phyloP scores from a whole-genome alignment of 2,797 vertebrate genomes.

The Megaceryle alcyon region DNA sequence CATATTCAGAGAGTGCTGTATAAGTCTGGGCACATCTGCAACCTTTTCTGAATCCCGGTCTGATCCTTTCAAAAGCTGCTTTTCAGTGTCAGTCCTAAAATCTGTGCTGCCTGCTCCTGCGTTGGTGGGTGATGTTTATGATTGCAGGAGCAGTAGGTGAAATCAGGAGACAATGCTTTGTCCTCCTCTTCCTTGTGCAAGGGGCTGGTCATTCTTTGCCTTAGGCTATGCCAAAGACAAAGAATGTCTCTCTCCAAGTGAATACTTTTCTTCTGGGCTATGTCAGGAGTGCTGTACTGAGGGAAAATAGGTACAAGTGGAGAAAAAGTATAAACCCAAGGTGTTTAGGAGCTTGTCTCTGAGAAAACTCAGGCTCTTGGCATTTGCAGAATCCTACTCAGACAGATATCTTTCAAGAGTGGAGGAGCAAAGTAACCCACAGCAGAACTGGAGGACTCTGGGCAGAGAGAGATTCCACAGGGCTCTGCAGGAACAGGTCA shows the following conservation, averaged over 20 bases:
- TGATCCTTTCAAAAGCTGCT: neutral
- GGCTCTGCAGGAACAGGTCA: neutral
- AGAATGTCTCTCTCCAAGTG: neutral
- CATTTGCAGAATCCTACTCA: neutral
- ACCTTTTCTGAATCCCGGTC: neutral
- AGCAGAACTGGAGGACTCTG: neutral
- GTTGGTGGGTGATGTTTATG: neutral
- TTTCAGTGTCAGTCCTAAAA: neutral
- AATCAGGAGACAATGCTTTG: conserved; percentile 7
- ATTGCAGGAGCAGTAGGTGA: conserved; percentile 23
- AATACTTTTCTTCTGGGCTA: neutral
- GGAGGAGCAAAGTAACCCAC: neutral
- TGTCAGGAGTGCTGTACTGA: neutral
- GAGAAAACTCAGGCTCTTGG: neutral
- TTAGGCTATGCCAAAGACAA: neutral
- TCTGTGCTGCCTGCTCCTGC: neutral
- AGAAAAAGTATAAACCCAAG: neutral
- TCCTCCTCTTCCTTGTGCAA: neutral
- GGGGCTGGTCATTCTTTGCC: conserved; percentile 2
- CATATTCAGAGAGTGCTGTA: neutral
- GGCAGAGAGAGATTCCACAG: neutral
- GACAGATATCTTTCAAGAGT: neutral
- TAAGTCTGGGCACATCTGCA: neutral
- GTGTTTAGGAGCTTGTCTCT: neutral
- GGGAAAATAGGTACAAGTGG: neutral